These are phyloP conservation scores for Druon quercuslanigerum DNA, from an alignment of 1,140 invertebrate species.

Conservation along the genomic window DNA sequence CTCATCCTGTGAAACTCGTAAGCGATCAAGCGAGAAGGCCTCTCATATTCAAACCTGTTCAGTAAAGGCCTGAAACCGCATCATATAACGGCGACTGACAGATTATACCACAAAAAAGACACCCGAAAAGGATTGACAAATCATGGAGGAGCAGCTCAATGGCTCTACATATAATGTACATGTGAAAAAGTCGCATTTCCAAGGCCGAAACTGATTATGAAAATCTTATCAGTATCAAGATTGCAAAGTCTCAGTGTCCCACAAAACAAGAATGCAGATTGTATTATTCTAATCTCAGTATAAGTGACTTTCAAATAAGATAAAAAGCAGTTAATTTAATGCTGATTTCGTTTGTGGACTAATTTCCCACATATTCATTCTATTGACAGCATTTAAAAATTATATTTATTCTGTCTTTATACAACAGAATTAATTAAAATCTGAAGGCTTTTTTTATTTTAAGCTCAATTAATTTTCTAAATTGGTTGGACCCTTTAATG, in stretches of 20 bases:
- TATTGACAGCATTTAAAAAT: too few species aligned
- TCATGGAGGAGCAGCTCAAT: constrained; percentile 20
- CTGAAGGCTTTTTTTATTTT: too few species aligned
- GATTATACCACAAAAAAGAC: constrained; percentile 43
- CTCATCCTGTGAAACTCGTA: neutral
- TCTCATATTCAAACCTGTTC: constrained; percentile 49
- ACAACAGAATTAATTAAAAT: too few species aligned
- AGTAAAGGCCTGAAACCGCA: constrained; percentile 45
- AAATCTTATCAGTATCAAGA: neutral
- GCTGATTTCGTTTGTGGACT: too few species aligned
- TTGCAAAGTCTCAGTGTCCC: neutral
- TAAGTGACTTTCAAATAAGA: too few species aligned
- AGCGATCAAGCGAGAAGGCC: constrained; percentile 21
- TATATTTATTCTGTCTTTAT: too few species aligned
- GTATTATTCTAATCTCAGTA: too few species aligned
- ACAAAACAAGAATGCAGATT: too few species aligned
- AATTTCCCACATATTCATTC: too few species aligned
- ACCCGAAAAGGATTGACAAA: constrained; percentile 30
- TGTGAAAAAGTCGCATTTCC: neutral
- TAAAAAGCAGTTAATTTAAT: too few species aligned
- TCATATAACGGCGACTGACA: constrained; percentile 46
- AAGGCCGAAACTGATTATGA: neutral
- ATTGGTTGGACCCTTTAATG: too few species aligned
- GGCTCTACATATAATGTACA: neutral
- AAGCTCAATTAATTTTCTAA: too few species aligned